These are phyloP conservation scores for Erpornis zantholeuca DNA, from an alignment of 2,113 vertebrate species.

Conservation along the genomic window DNA sequence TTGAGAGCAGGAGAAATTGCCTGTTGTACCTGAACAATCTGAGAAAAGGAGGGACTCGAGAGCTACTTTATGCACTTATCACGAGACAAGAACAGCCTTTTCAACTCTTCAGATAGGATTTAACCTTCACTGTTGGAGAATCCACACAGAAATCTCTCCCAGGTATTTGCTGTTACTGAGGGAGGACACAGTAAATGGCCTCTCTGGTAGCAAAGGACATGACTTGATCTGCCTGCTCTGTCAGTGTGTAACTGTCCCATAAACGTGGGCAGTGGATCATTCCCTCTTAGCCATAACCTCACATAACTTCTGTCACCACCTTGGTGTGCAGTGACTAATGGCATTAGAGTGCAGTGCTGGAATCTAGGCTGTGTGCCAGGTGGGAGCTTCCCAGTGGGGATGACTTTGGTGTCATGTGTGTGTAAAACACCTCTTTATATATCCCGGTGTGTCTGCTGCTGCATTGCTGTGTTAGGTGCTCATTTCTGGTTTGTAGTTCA, in stretches of 20 bases:
- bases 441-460: not conserved
- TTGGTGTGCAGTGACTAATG: not conserved
- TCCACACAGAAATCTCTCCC: not conserved
- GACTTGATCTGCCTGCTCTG: not conserved
- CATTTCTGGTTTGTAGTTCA: not conserved
- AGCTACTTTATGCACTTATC: not conserved
- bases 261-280: not conserved
- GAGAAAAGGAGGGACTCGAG: not conserved
- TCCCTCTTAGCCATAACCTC: not conserved
- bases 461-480: not conserved
- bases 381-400: not conserved
- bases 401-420: not conserved
- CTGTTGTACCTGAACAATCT: not conserved
- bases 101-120: not conserved
- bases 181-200: not conserved
- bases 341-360: not conserved
- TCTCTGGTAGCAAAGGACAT: not conserved
- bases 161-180: not conserved
- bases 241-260: not conserved
- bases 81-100: not conserved
- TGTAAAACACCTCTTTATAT: not conserved
- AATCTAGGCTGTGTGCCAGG: not conserved
- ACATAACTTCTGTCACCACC: not conserved
- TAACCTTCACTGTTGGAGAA: not conserved
- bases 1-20: not conserved